Percentiles rank a stretch among this genome's conserved stretches.
These are phyloP conservation scores for Acromyrmex echinatior DNA, from an alignment of 1,140 invertebrate species.

Conservation along the genomic window DNA sequence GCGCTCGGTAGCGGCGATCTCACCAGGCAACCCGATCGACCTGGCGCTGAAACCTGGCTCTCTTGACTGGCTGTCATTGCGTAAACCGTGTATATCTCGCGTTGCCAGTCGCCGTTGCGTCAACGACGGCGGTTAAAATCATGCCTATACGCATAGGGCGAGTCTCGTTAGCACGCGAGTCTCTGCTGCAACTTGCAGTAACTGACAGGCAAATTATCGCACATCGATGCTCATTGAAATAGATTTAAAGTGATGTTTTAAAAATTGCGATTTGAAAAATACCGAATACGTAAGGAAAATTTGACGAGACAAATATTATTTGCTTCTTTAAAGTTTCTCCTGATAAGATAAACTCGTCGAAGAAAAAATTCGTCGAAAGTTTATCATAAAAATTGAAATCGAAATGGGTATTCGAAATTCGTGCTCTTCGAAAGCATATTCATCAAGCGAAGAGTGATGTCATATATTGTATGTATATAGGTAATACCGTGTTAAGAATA, in stretches of 20 bases:
- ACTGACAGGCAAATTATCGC: background rate
- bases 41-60: slow-evolving; percentile 32
- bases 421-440: background rate
- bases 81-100: slow-evolving; percentile 52
- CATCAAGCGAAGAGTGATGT: background rate
- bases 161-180: no score
- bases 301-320: background rate
- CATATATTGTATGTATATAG: background rate
- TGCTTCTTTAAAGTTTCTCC: background rate
- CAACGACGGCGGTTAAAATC: slow-evolving; percentile 48
- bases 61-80: slow-evolving; percentile 52
- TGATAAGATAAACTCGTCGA: no score
- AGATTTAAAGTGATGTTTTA: background rate
- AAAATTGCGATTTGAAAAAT: background rate
- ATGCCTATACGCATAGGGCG: background rate
- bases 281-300: background rate
- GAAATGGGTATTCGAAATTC: background rate
- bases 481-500: background rate
- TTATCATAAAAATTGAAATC: background rate
- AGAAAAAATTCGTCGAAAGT: background rate
- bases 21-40: slow-evolving; percentile 42
- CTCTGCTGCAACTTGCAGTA: background rate
- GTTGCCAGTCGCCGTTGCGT: slow-evolving; percentile 27
- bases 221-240: background rate
- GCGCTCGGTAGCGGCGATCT: slow-evolving; percentile 9